Percentiles rank a stretch among this genome's conserved stretches.
phyloP scores from a whole-genome alignment of 2,888 invertebrate genomes.

The Drosophila longiperda region DNA sequence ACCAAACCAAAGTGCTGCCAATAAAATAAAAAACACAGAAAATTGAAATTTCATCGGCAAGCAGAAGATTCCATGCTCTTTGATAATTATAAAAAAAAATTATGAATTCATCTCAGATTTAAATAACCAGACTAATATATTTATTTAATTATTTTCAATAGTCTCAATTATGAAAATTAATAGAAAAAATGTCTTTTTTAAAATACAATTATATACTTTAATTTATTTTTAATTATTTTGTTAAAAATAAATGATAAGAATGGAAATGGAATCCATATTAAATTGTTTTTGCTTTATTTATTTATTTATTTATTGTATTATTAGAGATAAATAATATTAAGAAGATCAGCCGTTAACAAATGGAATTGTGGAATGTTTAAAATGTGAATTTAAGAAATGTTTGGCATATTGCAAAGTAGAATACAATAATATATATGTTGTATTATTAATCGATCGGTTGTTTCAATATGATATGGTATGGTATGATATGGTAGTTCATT shows the following conservation, averaged over 20 bases:
- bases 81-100: too few relatives aligned
- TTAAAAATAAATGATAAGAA: background rate
- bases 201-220: background rate
- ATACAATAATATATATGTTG: background rate
- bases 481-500: background rate
- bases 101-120: background rate
- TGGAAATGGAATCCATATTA: background rate
- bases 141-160: background rate
- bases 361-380: background rate
- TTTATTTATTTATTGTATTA: background rate
- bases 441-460: background rate
- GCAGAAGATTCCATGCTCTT: constrained; percentile 4
- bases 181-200: background rate
- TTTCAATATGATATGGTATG: too few relatives aligned
- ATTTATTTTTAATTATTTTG: background rate
- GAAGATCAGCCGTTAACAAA: background rate
- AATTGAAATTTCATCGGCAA: background rate
- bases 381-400: background rate
- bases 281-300: background rate
- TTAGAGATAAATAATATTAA: background rate
- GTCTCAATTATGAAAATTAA: background rate
- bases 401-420: background rate
- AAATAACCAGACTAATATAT: background rate
- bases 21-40: constrained; percentile 10
- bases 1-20: constrained; percentile 18